These are phyloP conservation scores for Neosilurus mollespiculum DNA, from an alignment of 2,797 vertebrate genomes.

Conservation along the genomic window DNA sequence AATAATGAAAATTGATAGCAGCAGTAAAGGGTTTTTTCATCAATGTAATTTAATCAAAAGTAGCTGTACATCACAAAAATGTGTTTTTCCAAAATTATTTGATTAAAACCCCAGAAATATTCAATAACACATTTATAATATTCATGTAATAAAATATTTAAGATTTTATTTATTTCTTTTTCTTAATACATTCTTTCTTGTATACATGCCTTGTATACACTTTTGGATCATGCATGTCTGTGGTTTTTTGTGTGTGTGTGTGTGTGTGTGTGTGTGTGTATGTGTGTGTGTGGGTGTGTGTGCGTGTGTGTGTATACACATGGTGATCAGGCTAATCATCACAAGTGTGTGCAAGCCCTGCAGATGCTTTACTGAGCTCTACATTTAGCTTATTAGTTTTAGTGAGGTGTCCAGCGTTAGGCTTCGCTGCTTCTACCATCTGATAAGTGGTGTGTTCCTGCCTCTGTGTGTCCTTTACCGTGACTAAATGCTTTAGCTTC, in stretches of 20 bases:
- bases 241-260: too few relatives aligned
- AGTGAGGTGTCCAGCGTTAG: conserved; percentile 53
- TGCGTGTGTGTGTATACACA: conserved; percentile 14
- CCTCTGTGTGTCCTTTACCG: conserved; percentile 31
- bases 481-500: conserved; percentile 30
- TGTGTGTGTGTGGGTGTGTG: not conserved
- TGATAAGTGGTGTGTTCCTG: conserved; percentile 49
- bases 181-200: not conserved
- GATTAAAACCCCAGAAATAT: not conserved
- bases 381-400: conserved; percentile 59
- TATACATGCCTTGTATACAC: too few relatives aligned
- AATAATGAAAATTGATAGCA: not conserved
- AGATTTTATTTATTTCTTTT: too few relatives aligned
- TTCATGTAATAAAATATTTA: not conserved
- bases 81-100: not conserved
- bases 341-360: conserved; percentile 46
- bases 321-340: conserved; percentile 61
- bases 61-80: not conserved
- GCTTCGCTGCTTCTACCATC: conserved; percentile 44
- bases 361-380: conserved; percentile 44
- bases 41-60: not conserved
- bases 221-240: too few relatives aligned
- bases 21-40: not conserved
- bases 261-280: not conserved
- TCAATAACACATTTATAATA: not conserved